Conservation (phyloP, 2,113 vertebrate species). For the Aspiorhynchus laticeps region DNA sequence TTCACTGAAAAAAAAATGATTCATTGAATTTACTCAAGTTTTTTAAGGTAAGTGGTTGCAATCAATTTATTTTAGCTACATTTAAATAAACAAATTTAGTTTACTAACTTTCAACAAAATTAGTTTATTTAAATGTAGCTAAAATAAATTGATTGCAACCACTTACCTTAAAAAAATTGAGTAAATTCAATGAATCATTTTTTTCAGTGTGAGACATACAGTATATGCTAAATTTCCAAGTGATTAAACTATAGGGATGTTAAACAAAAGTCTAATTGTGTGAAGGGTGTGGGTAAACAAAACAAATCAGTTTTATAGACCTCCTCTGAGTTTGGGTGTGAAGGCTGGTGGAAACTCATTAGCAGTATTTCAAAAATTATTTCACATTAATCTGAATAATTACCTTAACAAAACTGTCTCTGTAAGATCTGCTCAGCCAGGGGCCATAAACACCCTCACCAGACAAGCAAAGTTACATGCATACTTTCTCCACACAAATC, state of each 20-base stretch:
- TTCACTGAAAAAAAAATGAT: no score
- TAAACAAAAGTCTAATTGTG: neutral
- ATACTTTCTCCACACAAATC: neutral
- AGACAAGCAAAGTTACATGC: neutral
- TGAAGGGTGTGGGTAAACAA: neutral
- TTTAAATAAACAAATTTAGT: no score
- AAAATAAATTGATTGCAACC: no score
- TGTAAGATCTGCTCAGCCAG: neutral
- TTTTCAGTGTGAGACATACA: neutral
- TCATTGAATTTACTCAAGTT: no score
- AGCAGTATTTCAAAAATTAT: constrained; percentile 6
- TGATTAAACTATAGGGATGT: neutral
- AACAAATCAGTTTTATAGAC: constrained; percentile 21
- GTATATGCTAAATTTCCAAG: neutral
- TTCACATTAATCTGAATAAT: constrained; percentile 38
- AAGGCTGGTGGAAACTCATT: constrained; percentile 15
- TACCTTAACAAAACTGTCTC: constrained; percentile 16
- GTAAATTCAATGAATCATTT: no score
- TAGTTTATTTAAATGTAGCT: no score
- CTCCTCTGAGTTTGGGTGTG: neutral
- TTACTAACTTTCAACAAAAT: no score
- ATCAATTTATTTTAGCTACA: no score
- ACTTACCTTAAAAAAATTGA: no score
- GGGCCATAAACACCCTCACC: neutral
- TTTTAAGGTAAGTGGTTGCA: no score